Conservation (phyloP, 2,113 vertebrate species). For the Nannospalax galili region DNA sequence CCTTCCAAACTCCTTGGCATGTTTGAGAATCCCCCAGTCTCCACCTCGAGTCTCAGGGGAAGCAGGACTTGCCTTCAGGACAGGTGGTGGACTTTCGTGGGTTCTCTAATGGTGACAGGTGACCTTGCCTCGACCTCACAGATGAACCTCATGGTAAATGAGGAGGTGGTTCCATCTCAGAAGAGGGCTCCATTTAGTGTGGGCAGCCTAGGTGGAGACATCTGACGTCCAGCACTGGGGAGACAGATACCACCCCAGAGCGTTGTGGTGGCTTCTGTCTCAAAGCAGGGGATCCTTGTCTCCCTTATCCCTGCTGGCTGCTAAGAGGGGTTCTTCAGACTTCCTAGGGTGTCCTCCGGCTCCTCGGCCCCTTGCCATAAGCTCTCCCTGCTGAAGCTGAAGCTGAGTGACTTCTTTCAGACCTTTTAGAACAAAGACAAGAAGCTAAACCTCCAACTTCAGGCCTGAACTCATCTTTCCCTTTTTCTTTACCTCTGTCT, state of each 20-base stretch:
- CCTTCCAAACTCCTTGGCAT: not conserved
- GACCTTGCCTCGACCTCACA: not conserved
- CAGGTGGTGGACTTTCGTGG: not conserved
- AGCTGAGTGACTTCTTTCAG: not conserved
- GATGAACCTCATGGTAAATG: not conserved
- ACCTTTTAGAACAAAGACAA: not conserved
- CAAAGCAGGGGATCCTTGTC: not conserved
- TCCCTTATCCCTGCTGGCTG: not conserved
- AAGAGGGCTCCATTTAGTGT: not conserved
- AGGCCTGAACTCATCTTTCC: not conserved
- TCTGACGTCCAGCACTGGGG: not conserved
- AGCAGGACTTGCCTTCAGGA: not conserved
- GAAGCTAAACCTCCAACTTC: not conserved
- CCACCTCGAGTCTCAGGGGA: not conserved
- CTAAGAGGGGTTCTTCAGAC: not conserved
- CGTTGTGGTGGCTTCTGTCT: not conserved
- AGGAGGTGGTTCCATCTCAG: no score
- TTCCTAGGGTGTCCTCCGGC: not conserved
- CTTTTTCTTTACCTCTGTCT: not conserved
- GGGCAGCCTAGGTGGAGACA: not conserved
- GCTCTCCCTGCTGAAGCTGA: not conserved
- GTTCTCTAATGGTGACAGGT: not conserved
- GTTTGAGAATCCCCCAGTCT: not conserved
- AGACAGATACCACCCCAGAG: not conserved
- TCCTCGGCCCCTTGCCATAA: rapidly evolving